Base-by-base conservation (phyloP, 1,140 invertebrate genomes). In the Asobara japonica region DNA sequence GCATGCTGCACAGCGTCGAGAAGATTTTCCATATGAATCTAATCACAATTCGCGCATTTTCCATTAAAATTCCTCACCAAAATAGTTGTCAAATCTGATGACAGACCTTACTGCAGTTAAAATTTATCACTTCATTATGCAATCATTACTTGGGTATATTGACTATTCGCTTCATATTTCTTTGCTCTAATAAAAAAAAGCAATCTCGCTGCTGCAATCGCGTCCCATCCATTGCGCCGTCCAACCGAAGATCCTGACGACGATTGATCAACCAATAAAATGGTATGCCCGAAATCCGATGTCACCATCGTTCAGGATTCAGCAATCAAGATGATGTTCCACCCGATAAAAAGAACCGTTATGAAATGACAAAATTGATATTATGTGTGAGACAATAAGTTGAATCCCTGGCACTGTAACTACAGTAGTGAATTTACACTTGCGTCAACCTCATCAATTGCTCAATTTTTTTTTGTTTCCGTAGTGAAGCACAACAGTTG, bases 181-280 rank as follows among this genome's bases (percentile, higher is more conserved):
- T 27, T 56, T 27, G 22, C 51, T 56, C 22, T 56, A 45, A 45
- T 56, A 1, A 27, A 36, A 13, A 51, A 56, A 56, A n/a, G n/a
- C n/a, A n/a, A 56, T 51, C 18, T 31, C n/a, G 3, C 20, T 70
- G 56, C 68, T 60, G 68, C 68, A 70, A 70, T 70, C 68, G 68
- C 68, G 68, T 70, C 68, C 68, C 68, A 60, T 70, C 68, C 68
- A 70, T 45, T 33, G 68, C 68, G 56, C 68, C 68, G 68, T 70
- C 68, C 68, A 70, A 41, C 60, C 68, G 36, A 70, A 70, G 68
- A 70, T 70, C 68, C 68, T 70, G 68, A 70, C 56, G 68, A 41
- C 60, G 33, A 29, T 61, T 20, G 29, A 60, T 69, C 8, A 33
- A 29, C 18, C 30, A 36, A 69, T 51, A n/a, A 13, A 48, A 36